Base-by-base conservation (phyloP, 2,797 vertebrate genomes). In the Euphonia xanthogaster region DNA sequence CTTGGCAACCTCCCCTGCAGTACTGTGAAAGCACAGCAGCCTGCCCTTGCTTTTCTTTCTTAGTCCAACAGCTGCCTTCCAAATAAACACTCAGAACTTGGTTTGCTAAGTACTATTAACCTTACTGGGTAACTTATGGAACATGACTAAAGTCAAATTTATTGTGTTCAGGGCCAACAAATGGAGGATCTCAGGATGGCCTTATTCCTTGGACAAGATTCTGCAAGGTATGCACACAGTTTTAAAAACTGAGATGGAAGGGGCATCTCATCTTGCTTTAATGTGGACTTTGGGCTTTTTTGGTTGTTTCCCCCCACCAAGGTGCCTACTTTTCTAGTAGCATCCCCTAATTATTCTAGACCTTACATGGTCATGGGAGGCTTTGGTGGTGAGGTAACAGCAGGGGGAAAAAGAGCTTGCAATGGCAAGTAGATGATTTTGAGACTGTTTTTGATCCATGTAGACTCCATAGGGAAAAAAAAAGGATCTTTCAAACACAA, bases 191-290 rank as follows among this genome's bases (percentile, higher is more conserved):
- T 95, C 98, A 98, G 0, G 99, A 99, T 5, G 99, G 99, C 61
- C 98, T 97, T 7, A 99, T 99, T 94, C 99, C 98, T 11, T 99
- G 99, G 99, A 98, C 98, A 23, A 99, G 98, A 96, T 99, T 99
- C 97, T 99, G 99, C 97, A 99, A 99, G 99, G 99, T 99, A 95
- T 72, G 97, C 79, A 14, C 10, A 10, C 20, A 48, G 5, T 51
- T 93, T 31, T 71, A 21, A 51, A 66, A 74, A 44, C 5, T 13
- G 39, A 61, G 54, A 53, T 53, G 33, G 55, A 62, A 37, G 28
- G 63, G 12, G 14, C 30, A 67, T 14, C 33, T 88, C 19, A 17
- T 44, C 30, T 79, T 74, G 15, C 10, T 65, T 37, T 54, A 12
- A 5, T 54, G 20, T 45, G 57, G 33, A 5, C 3, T 74, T 73